Percentiles rank a stretch among this genome's conserved stretches.
phyloP scores from a whole-genome alignment of 2,797 vertebrate species.

The Chaetophractus vellerosus region DNA sequence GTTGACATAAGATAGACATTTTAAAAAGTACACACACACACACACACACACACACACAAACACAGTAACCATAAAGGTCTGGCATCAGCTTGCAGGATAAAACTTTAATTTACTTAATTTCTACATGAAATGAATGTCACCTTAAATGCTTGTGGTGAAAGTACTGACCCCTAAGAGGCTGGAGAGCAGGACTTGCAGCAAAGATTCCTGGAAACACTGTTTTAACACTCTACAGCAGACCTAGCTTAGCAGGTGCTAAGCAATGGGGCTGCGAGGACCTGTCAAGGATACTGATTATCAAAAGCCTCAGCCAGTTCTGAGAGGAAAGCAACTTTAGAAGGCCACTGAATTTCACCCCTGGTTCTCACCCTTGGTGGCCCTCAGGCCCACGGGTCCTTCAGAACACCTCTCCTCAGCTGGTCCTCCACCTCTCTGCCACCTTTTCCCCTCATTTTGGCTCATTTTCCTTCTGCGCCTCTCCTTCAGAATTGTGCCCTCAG shows the following conservation, averaged over 20 bases:
- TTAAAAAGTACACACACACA: background rate
- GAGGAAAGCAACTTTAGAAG: background rate
- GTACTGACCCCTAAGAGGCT: background rate
- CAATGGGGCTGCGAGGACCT: background rate
- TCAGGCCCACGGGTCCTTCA: background rate
- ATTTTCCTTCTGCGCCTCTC: background rate
- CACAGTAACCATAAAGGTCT: background rate
- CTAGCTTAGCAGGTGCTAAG: background rate
- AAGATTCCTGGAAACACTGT: background rate
- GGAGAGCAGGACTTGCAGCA: background rate
- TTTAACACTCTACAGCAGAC: background rate
- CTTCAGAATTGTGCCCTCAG: background rate
- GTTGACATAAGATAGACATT: background rate
- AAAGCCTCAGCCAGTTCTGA: background rate
- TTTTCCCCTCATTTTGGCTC: background rate
- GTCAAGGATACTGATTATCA: background rate
- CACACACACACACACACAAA: background rate
- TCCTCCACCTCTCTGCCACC: background rate
- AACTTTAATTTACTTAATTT: background rate
- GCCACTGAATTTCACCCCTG: background rate
- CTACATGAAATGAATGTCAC: background rate
- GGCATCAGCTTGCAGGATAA: background rate
- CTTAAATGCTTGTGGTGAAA: background rate
- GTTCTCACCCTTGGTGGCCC: background rate
- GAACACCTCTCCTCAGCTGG: background rate